phyloP scores from a whole-genome alignment of 2,888 invertebrate species.

The Acheta domesticus region DNA sequence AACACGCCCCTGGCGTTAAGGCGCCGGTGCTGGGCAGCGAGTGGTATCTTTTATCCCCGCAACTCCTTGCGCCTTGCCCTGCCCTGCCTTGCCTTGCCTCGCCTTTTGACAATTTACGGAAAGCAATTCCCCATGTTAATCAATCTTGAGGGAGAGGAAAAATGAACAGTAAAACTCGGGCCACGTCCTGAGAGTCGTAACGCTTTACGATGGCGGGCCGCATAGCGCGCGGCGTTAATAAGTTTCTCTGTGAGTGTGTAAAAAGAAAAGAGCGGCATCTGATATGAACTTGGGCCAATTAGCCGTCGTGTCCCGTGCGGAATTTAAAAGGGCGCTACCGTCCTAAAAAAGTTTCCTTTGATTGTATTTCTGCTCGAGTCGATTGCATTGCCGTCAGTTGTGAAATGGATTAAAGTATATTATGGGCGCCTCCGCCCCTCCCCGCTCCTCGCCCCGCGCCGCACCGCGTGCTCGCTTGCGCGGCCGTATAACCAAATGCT shows the following conservation, averaged over 20 bases:
- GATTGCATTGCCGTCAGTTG: slow-evolving; percentile 29
- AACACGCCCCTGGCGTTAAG: too few relatives aligned
- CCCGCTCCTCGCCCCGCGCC: background rate
- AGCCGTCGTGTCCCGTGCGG: slow-evolving; percentile 7
- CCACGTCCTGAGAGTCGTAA: slow-evolving; percentile 9
- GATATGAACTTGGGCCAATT: slow-evolving; percentile 9
- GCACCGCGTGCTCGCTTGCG: slow-evolving; percentile 11
- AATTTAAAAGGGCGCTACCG: slow-evolving; percentile 8
- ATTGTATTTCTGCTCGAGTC: slow-evolving; percentile 19
- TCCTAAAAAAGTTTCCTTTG: slow-evolving; percentile 8
- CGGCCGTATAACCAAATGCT: slow-evolving; percentile 21
- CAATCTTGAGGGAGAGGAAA: slow-evolving; percentile 8
- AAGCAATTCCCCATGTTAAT: slow-evolving; percentile 10
- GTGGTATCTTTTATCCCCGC: slow-evolving; percentile 18
- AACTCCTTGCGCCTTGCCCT: background rate
- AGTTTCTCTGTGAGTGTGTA: slow-evolving; percentile 18
- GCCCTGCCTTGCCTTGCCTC: too few relatives aligned
- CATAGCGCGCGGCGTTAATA: slow-evolving; percentile 11
- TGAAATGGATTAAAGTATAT: slow-evolving; percentile 32
- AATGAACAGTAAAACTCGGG: slow-evolving; percentile 9
- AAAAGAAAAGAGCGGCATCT: slow-evolving; percentile 18
- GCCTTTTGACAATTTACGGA: slow-evolving; percentile 11
- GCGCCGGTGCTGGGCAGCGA: background rate
- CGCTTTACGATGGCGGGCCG: slow-evolving; percentile 4
- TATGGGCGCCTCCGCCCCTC: background rate